These are phyloP conservation scores for Protobothrops flavoviridis DNA, from an alignment of 2,113 vertebrate genomes.

Conservation along the genomic window DNA sequence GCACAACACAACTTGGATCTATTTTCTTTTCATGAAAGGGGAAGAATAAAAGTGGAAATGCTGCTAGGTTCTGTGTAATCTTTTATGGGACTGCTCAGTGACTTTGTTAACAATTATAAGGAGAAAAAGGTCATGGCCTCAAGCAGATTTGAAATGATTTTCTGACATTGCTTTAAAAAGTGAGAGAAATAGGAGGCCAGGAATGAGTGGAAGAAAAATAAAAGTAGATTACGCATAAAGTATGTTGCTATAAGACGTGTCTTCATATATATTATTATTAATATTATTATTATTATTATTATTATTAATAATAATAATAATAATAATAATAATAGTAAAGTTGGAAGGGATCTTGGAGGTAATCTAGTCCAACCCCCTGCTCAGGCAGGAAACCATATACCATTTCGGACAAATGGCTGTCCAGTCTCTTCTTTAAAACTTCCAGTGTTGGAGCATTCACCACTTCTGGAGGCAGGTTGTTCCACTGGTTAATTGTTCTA, in stretches of 20 bases:
- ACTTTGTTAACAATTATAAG: not conserved
- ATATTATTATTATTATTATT: no score
- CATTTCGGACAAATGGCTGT: no score
- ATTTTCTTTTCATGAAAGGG: not conserved
- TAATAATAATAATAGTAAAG: no score
- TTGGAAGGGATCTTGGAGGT: no score
- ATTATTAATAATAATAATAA: no score
- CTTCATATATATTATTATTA: not conserved
- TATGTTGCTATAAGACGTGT: not conserved
- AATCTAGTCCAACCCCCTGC: no score
- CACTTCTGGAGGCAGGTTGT: no score
- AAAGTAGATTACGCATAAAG: not conserved
- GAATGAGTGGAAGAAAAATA: constrained; percentile 22
- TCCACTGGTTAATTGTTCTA: no score
- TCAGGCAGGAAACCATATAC: no score
- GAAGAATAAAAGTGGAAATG: constrained; percentile 28
- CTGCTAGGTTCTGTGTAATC: not conserved
- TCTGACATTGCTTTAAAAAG: not conserved
- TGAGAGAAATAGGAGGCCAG: not conserved
- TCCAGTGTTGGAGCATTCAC: no score
- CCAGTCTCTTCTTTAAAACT: no score
- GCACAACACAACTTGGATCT: not conserved
- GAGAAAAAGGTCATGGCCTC: not conserved
- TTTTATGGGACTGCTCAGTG: constrained; percentile 16
- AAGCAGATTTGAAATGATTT: constrained; percentile 9